These are phyloP conservation scores for Hanleya hanleyi DNA, from an alignment of 2,888 invertebrate species.

Conservation along the genomic window DNA sequence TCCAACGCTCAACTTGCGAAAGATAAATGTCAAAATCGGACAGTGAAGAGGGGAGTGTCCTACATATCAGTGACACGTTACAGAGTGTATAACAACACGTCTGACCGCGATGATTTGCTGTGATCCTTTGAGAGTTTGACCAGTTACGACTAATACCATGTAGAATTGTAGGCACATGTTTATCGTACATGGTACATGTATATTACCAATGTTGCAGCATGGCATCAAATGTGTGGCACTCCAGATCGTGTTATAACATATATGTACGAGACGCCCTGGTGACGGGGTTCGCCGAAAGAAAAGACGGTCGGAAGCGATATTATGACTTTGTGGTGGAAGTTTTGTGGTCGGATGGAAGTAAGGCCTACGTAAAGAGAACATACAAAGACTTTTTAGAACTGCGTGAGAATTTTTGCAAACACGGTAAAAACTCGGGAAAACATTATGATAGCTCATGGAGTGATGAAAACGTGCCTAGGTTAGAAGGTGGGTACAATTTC, in stretches of 20 bases:
- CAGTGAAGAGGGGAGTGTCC: too few species aligned
- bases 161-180: too few species aligned
- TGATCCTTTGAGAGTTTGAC: too few species aligned
- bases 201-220: constrained; percentile 3
- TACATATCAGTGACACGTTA: too few species aligned
- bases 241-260: constrained; percentile 26
- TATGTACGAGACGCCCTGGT: constrained; percentile 42
- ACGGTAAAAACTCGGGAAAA: not conserved
- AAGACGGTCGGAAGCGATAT: constrained; percentile 37
- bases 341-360: constrained; percentile 45
- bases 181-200: too few species aligned
- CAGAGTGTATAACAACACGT: too few species aligned
- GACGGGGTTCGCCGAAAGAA: constrained; percentile 46
- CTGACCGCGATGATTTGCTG: too few species aligned
- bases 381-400: constrained; percentile 38
- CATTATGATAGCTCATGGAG: not conserved
- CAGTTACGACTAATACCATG: too few species aligned
- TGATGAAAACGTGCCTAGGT: not conserved
- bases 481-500: not conserved
- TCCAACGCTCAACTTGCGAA: too few species aligned
- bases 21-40: too few species aligned
- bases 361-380: constrained; percentile 43
- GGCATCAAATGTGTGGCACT: constrained; percentile 31
- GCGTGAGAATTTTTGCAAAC: not conserved
- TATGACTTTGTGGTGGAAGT: constrained; percentile 49